Percentiles rank a stretch among this genome's conserved stretches.
Evolutionary conservation across 2,113 vertebrate genomes (phyloP).

Genomic region (Calyptomena viridis): DNA sequence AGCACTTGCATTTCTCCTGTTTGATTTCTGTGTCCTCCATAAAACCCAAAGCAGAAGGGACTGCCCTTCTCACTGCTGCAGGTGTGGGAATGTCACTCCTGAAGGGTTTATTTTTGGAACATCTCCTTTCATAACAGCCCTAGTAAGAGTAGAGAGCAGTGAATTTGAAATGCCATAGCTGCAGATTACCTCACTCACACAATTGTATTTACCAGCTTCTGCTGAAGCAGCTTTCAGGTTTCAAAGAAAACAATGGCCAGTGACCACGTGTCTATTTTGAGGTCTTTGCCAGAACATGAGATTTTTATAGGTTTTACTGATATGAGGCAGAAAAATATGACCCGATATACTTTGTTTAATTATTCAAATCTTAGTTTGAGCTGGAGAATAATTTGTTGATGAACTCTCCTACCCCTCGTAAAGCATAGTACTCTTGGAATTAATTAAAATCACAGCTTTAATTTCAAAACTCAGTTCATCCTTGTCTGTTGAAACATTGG

Average conservation of each 20-base stretch:
- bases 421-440: not conserved
- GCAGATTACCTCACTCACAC: not conserved
- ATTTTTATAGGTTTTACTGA: not conserved
- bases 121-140: not conserved
- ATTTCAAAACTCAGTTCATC: not conserved
- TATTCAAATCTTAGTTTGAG: not conserved
- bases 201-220: not conserved
- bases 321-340: not conserved
- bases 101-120: not conserved
- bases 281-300: not conserved
- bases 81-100: not conserved
- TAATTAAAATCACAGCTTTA: not conserved
- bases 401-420: not conserved
- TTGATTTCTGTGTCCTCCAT: not conserved
- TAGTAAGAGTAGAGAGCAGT: not conserved
- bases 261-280: rapidly evolving
- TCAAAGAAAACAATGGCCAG: not conserved
- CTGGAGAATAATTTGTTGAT: not conserved
- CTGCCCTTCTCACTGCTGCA: not conserved
- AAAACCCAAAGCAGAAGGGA: not conserved
- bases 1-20: not conserved
- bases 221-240: not conserved
- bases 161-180: not conserved
- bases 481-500: not conserved
- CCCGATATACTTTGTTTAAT: not conserved